phyloP scores from a whole-genome alignment of 2,888 invertebrate genomes.

The Hecatera dysodea region DNA sequence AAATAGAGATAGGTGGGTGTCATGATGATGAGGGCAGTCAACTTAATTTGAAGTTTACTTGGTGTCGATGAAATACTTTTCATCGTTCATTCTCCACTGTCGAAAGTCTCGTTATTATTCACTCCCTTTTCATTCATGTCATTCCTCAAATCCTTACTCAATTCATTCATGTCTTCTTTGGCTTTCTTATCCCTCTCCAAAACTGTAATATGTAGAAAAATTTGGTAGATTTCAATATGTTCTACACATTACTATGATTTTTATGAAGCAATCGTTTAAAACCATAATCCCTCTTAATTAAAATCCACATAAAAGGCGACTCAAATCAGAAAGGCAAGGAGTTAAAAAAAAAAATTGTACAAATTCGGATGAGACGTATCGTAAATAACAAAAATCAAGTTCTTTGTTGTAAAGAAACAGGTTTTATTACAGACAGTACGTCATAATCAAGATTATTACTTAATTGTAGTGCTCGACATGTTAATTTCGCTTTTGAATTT shows the following conservation, averaged over 20 bases:
- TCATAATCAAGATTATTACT: slow-evolving; percentile 23
- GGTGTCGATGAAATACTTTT: no score
- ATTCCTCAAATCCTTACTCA: no score
- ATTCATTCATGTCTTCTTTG: no score
- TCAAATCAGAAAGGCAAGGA: slow-evolving; percentile 12
- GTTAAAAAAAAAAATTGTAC: slow-evolving; percentile 15
- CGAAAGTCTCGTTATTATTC: no score
- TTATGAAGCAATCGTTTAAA: neutral
- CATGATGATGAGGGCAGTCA: no score
- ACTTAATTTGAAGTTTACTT: no score
- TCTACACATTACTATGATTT: neutral
- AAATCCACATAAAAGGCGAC: slow-evolving; percentile 14
- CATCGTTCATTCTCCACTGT: no score
- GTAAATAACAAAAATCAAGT: slow-evolving; percentile 23
- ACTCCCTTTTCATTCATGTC: no score
- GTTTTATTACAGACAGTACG: slow-evolving; percentile 8
- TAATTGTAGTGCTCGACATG: slow-evolving; percentile 27
- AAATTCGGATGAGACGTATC: slow-evolving; percentile 21
- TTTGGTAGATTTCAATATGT: no score
- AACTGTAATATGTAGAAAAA: no score
- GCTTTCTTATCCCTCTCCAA: no score
- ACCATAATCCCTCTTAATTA: slow-evolving; percentile 19
- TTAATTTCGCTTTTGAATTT: slow-evolving; percentile 20
- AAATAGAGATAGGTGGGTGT: no score
- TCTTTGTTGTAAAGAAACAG: slow-evolving; percentile 39